A percentile compares a stretch with the other conserved stretches of the same genome.
Evolutionary conservation across 1,140 invertebrate genomes (phyloP).

Genomic region (Hycleus phaleratus): DNA sequence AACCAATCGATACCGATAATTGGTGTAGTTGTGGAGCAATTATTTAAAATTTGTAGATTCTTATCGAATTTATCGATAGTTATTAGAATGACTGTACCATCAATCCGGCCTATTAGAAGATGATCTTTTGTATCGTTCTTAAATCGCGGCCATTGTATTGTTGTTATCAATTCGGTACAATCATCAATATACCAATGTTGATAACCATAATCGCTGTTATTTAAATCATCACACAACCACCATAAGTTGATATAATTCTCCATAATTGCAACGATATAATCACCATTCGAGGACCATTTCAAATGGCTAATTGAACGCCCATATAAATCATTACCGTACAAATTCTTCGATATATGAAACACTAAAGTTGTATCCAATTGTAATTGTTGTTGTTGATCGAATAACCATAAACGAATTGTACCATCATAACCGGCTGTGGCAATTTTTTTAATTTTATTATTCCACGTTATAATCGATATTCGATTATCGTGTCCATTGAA

Average conservation of each 20-base stretch:
- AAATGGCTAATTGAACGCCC: conserved; percentile 47
- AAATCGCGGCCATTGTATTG: conserved; percentile 44
- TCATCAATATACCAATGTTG: conserved; percentile 39
- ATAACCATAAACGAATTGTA: conserved; percentile 56
- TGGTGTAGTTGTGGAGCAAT: conserved; percentile 43
- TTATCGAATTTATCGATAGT: conserved; percentile 28
- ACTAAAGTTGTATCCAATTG: conserved; percentile 51
- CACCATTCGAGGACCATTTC: conserved; percentile 48
- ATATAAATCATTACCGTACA: conserved; percentile 47
- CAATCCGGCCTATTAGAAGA: conserved; percentile 48
- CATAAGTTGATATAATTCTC: conserved; percentile 55
- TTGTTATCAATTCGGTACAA: conserved; percentile 46
- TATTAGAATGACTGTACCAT: conserved; percentile 43
- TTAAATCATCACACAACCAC: conserved; percentile 18
- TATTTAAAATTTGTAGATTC: conserved; percentile 41
- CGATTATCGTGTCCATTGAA: conserved; percentile 51
- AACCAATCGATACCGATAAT: conserved; percentile 50
- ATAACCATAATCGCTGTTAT: conserved; percentile 2
- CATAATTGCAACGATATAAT: conserved; percentile 50
- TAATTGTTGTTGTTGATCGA: conserved; percentile 38
- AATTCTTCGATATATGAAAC: conserved; percentile 48
- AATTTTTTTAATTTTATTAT: conserved; percentile 41
- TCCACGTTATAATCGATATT: conserved; percentile 41
- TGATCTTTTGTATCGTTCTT: conserved; percentile 39
- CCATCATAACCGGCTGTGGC: conserved; percentile 57